Base-by-base conservation (phyloP, 2,797 vertebrate species). In the Fringilla coelebs region DNA sequence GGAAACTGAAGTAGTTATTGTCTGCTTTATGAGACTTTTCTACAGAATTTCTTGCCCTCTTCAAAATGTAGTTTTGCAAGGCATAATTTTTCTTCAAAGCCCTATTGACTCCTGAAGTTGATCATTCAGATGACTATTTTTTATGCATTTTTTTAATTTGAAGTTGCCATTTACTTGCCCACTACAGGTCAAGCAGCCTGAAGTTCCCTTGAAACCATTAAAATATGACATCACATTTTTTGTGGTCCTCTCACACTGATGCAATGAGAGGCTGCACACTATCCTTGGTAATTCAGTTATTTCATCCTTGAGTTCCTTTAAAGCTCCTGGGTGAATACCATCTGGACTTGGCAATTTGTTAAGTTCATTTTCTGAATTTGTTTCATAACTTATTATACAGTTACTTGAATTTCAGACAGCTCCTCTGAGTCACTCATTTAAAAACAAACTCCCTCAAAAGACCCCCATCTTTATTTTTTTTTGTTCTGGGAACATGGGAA, bases 271-370 rank as follows among this genome's bases (percentile, higher is more conserved):
- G 19, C 62, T 54, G 28, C 38, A 46, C 9, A 10, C 24, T 77
- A 43, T 71, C 60, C 72, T 80, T 71, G 25, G 49, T 82, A 92
- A 91, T 91, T 92, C 52, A 25, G 63, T 89, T 93, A 89, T 94
- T 92, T 96, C 52, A 89, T 92, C 63, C 89, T 85, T 87, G 81
- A 92, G 63, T 90, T 92, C 72, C 68, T 82, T 79, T 90, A 80
- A 71, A 92, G 67, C 78, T 93, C 87, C 87, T 93, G 81, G 41
- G 57, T 94, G 85, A 94, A 92, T 71, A 90, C 81, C 81, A 93
- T 92, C 92, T 94, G 92, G 67, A 94, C 81, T 85, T 93, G 86
- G 85, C 40, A 80, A 91, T 88, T 93, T 91, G 41, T 89, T 87
- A 82, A 90, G 68, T 89, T 93, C 43, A 45, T 77, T 89, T 92